Percentiles rank a stretch among this genome's conserved stretches.
phyloP scores from a whole-genome alignment of 2,797 vertebrate genomes.

The Rallus crepitans region DNA sequence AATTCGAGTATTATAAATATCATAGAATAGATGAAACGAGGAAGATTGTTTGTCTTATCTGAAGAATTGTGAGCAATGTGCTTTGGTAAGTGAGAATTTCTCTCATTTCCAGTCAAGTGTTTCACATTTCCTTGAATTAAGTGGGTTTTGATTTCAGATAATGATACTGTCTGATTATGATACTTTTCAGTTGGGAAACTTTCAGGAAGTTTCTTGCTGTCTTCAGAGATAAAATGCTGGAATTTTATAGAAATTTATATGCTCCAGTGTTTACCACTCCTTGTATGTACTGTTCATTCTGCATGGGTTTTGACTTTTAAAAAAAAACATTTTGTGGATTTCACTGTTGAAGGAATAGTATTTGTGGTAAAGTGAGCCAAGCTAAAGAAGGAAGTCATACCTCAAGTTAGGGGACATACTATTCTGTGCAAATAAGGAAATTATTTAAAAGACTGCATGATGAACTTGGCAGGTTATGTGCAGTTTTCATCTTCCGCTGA shows the following conservation, averaged over 20 bases:
- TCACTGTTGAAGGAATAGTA: neutral
- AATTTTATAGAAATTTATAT: neutral
- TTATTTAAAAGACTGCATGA: neutral
- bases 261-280: neutral
- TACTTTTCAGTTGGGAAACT: neutral
- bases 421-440: neutral
- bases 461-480: neutral
- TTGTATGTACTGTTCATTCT: neutral
- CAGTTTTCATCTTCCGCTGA: neutral
- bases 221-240: neutral
- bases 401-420: neutral
- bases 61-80: neutral
- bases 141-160: conserved; percentile 36
- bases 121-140: conserved; percentile 35
- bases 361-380: neutral
- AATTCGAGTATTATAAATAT: neutral
- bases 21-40: neutral
- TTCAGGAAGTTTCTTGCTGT: neutral
- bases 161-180: neutral
- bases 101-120: conserved; percentile 39
- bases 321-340: fast-evolving
- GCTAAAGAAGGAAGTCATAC: neutral
- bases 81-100: neutral
- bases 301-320: neutral
- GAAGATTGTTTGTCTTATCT: neutral